phyloP scores from a whole-genome alignment of 37 sponge, comb jelly and placozoan genomes.

The Bolinopsis microptera region DNA sequence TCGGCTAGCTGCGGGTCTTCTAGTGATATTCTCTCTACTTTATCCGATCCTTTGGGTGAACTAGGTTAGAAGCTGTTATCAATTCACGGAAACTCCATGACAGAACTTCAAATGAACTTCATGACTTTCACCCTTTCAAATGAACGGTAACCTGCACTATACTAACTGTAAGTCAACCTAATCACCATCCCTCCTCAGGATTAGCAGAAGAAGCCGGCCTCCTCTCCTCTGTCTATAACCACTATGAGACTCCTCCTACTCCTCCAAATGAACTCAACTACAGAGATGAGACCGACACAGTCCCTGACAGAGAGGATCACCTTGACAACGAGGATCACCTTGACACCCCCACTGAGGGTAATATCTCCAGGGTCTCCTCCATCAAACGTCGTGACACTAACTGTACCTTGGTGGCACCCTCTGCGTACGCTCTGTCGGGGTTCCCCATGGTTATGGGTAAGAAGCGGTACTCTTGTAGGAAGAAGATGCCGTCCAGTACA shows the following conservation, averaged over 20 bases:
- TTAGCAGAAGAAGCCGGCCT: background rate
- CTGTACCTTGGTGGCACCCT: slow-evolving; percentile 14
- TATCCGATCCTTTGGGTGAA: background rate
- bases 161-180: too few species aligned
- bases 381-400: slow-evolving; percentile 39
- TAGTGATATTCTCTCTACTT: background rate
- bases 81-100: too few species aligned
- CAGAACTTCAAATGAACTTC: too few species aligned
- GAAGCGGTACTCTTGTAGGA: slow-evolving; percentile 31
- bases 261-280: background rate
- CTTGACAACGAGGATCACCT: background rate
- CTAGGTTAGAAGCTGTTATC: background rate
- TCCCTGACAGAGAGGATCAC: background rate
- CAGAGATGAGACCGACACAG: background rate
- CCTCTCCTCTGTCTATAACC: slow-evolving; percentile 33
- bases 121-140: too few species aligned
- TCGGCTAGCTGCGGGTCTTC: background rate
- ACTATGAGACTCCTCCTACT: background rate
- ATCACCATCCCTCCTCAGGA: background rate
- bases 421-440: slow-evolving; percentile 7
- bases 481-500: slow-evolving; percentile 3
- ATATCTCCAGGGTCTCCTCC: background rate
- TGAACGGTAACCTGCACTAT: too few species aligned
- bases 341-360: slow-evolving; percentile 25
- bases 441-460: background rate